These are phyloP conservation scores for Betta splendens DNA, from an alignment of 2,797 vertebrate genomes.

Conservation along the genomic window DNA sequence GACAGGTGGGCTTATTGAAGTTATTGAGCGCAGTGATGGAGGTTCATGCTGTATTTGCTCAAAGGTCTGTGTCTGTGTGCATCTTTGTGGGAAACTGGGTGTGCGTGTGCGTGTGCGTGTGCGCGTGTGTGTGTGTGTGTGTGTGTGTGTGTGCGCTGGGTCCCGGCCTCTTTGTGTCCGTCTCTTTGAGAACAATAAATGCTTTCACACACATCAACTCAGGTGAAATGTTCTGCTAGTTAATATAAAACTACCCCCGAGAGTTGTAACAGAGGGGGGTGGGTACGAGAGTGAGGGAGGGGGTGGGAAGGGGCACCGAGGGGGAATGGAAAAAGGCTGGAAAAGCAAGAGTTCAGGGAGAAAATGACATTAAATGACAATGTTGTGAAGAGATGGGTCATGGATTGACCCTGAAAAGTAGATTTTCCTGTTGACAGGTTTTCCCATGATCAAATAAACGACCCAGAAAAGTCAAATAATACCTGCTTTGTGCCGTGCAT, in stretches of 20 bases:
- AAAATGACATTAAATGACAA: constrained; percentile 30
- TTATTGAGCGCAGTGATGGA: constrained; percentile 11
- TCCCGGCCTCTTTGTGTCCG: constrained; percentile 58
- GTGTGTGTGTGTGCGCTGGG: constrained; percentile 17
- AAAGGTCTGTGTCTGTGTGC: constrained; percentile 1
- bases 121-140: constrained; percentile 13
- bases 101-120: constrained; percentile 10
- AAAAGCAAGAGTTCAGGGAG: constrained; percentile 28
- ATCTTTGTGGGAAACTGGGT: too few relatives aligned
- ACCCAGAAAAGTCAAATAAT: constrained; percentile 71
- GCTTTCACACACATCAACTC: constrained; percentile 58
- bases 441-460: constrained; percentile 65
- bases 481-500: constrained; percentile 36
- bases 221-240: constrained; percentile 74
- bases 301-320: constrained; percentile 19
- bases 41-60: constrained; percentile 6
- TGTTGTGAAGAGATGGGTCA: constrained; percentile 23
- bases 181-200: constrained; percentile 69
- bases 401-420: constrained; percentile 29
- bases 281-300: constrained; percentile 15
- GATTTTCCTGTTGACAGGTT: constrained; percentile 70
- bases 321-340: constrained; percentile 13
- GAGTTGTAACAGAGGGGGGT: constrained; percentile 42
- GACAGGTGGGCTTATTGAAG: constrained; percentile 35
- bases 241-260: constrained; percentile 80